Percentiles rank a stretch among this genome's conserved stretches.
Conservation (phyloP, 2,888 invertebrate genomes). For the Hyposoter dolosus region DNA sequence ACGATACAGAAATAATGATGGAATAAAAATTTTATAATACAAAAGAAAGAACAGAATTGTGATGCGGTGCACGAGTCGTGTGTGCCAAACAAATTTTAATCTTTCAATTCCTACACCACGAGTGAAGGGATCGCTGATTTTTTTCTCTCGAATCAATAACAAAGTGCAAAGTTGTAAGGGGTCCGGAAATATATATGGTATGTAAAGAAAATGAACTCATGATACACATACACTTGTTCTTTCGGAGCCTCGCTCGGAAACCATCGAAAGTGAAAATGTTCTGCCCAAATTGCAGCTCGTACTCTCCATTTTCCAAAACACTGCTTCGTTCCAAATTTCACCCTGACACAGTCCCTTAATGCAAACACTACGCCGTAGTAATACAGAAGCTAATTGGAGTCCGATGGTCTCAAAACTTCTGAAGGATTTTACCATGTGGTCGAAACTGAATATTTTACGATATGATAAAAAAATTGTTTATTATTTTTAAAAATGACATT, state of each 20-base stretch:
- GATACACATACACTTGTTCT: too few relatives aligned
- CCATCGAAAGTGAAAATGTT: neutral
- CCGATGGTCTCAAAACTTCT: too few relatives aligned
- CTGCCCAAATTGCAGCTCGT: neutral
- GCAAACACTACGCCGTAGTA: too few relatives aligned
- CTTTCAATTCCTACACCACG: too few relatives aligned
- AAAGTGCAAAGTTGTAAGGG: too few relatives aligned
- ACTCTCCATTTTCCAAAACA: neutral
- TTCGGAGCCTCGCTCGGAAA: too few relatives aligned
- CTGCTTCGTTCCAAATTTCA: neutral
- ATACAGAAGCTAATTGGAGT: too few relatives aligned
- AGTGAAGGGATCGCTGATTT: neutral
- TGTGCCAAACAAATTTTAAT: neutral
- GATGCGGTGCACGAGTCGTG: neutral
- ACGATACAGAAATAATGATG: neutral
- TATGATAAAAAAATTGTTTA: neutral
- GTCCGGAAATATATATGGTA: too few relatives aligned
- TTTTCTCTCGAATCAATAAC: neutral
- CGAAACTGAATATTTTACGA: too few relatives aligned
- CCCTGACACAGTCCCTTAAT: too few relatives aligned
- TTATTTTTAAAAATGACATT: neutral
- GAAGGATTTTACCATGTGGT: too few relatives aligned
- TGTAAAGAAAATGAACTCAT: too few relatives aligned
- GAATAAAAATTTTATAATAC: neutral
- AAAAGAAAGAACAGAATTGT: neutral